Conservation (phyloP, 1,140 invertebrate genomes). For the Elysia chlorotica region DNA sequence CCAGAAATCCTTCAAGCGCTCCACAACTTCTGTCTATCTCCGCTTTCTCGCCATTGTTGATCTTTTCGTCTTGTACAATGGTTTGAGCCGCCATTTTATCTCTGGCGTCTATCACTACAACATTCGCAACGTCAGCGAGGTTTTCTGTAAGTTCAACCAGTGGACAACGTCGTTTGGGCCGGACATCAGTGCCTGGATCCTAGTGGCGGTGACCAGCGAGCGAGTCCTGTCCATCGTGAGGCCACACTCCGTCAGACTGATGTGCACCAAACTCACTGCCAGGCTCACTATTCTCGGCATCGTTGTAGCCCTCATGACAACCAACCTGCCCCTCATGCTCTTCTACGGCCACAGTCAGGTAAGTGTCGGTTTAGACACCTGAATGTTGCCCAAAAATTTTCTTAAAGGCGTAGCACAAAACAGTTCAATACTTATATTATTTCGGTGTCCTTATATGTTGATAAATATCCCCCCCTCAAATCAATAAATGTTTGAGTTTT, state of each 20-base stretch:
- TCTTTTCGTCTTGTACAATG: conserved; percentile 14
- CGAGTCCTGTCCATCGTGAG: neutral
- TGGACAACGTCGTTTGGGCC: conserved; percentile 6
- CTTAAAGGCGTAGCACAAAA: no score
- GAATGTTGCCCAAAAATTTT: no score
- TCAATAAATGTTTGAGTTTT: no score
- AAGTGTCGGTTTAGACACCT: no score
- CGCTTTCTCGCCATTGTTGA: conserved; percentile 6
- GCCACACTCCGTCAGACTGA: conserved; percentile 6
- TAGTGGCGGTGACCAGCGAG: conserved; percentile 5
- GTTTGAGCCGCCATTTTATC: conserved; percentile 13
- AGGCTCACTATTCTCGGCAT: neutral
- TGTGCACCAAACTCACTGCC: conserved; percentile 1
- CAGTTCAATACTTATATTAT: no score
- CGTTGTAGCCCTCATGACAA: neutral
- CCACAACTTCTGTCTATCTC: conserved; percentile 10
- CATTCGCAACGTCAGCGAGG: neutral
- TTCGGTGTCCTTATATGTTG: no score
- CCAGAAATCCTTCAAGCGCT: neutral
- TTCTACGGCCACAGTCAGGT: conserved; percentile 7
- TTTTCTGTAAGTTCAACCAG: conserved; percentile 15
- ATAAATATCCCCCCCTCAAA: no score
- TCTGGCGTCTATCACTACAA: conserved; percentile 5
- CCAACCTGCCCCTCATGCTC: neutral
- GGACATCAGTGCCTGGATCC: conserved; percentile 13